phyloP scores from a whole-genome alignment of 2,797 vertebrate species.

The Carduelis carduelis region DNA sequence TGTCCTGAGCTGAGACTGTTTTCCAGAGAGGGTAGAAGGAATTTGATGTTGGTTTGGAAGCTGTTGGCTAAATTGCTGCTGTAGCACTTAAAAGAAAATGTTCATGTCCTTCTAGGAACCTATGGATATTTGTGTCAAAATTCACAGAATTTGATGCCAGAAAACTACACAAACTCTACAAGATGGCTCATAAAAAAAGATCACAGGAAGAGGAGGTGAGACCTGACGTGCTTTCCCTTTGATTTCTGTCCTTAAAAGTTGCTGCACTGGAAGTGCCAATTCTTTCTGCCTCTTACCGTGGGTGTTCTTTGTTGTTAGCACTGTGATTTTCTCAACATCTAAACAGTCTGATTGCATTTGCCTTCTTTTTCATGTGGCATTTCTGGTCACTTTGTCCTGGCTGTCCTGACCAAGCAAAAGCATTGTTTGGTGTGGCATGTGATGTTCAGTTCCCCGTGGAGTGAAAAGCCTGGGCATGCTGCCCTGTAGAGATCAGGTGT shows the following conservation, averaged over 20 bases:
- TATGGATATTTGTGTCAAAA: slow-evolving; percentile 99
- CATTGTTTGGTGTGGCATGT: not conserved
- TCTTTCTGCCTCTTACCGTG: not conserved
- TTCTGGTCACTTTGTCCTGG: not conserved
- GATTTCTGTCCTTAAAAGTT: not conserved
- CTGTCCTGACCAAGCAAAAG: not conserved
- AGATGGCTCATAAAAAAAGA: slow-evolving; percentile 98
- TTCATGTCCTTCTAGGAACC: slow-evolving; percentile 81
- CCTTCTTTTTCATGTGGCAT: not conserved
- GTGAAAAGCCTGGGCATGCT: not conserved
- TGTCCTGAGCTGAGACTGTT: not conserved
- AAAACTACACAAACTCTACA: slow-evolving; percentile 97
- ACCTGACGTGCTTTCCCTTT: not conserved
- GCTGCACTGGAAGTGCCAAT: not conserved
- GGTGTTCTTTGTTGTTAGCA: not conserved
- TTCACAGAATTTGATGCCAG: slow-evolving; percentile 98
- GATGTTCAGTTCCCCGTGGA: not conserved
- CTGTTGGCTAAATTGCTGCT: not conserved
- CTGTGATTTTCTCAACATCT: not conserved
- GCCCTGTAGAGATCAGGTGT: not conserved
- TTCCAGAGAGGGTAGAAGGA: not conserved
- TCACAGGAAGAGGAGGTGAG: slow-evolving; percentile 93
- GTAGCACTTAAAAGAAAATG: not conserved
- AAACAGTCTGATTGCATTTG: not conserved
- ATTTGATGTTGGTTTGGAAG: not conserved